Conservation (phyloP, 1,140 invertebrate genomes). For the Adelges cooleyi region DNA sequence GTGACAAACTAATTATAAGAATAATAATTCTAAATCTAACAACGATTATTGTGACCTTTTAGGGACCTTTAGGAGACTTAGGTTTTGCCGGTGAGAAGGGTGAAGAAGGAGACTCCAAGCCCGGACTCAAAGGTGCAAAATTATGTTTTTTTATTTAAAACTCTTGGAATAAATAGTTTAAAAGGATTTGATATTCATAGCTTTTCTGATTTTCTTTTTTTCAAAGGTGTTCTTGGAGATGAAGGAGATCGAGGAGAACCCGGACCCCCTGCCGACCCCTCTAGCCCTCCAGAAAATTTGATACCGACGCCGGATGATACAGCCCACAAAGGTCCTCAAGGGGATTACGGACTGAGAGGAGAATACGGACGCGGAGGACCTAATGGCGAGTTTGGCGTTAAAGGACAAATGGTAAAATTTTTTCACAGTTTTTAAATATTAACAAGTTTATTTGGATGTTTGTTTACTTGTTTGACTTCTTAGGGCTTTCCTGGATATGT, state of each 20-base stretch:
- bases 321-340: slow-evolving; percentile 33
- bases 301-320: not conserved
- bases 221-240: slow-evolving; percentile 40
- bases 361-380: slow-evolving; percentile 9
- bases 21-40: too few relatives aligned
- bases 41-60: too few relatives aligned
- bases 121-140: not conserved
- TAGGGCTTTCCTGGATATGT: slow-evolving; percentile 42
- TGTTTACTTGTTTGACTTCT: not conserved
- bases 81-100: slow-evolving; percentile 38
- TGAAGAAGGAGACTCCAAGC: slow-evolving; percentile 39
- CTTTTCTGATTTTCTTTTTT: not conserved
- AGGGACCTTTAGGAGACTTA: not conserved
- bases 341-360: slow-evolving; percentile 26
- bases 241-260: slow-evolving; percentile 42
- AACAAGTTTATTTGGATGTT: too few relatives aligned
- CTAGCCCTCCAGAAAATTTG: not conserved
- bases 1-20: not conserved
- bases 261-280: slow-evolving; percentile 36
- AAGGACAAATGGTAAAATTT: slow-evolving; percentile 44
- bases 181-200: too few relatives aligned
- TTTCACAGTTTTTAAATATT: too few relatives aligned
- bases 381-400: slow-evolving; percentile 45
- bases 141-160: too few relatives aligned
- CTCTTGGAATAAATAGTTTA: too few relatives aligned